Base-by-base conservation (phyloP, 2,113 vertebrate genomes). In the Paraplagusia blochii region DNA sequence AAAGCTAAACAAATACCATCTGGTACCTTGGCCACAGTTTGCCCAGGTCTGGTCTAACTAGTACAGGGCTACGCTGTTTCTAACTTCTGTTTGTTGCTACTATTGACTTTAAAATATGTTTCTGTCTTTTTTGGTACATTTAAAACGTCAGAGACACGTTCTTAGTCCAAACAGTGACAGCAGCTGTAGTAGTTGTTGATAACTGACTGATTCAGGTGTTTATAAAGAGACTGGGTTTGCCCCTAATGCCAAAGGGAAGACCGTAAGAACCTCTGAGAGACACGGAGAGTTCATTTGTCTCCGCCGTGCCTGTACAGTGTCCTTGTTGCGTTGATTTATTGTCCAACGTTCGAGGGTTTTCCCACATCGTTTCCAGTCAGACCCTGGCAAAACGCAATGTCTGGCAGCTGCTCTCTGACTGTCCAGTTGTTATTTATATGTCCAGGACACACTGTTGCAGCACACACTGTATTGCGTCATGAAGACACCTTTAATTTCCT, bases 311-410 rank as follows among this genome's bases (percentile, higher is more conserved):
- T 64, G 43, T 82, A 8, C 76, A 81, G 69, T 53, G 36, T 29
- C 46, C 69, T 44, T 1, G 52, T 64, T 63, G 18, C 18, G 44
- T 18, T 69, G 11, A 63, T 47, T 45, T 53, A 9, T n/a, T 43
- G 35, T 52, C 19, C 14, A 55, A 51, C 22, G 18, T 69, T 51
- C 39, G 60, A 44, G 63, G 29, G 33, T 4, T 43, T 40, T 65
- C 69, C 38, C 29, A 45, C 74, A 42, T 65, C 73, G 60, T 1
- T 75, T 81, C 74, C 81, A 72, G 81, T 77, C 84, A 80, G 33
- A 29, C 17, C 5, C 2, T 57, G 43, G 52, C 62, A 70, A 19
- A 53, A 36, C 48, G 50, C 10, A 45, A 47, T 1, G 36, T 38
- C 34, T 51, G 43, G 36, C 48, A 64, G 44, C 52, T 61, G 52